These are phyloP conservation scores for Himalopsyche japonica DNA, from an alignment of 2,888 invertebrate genomes.

Conservation along the genomic window DNA sequence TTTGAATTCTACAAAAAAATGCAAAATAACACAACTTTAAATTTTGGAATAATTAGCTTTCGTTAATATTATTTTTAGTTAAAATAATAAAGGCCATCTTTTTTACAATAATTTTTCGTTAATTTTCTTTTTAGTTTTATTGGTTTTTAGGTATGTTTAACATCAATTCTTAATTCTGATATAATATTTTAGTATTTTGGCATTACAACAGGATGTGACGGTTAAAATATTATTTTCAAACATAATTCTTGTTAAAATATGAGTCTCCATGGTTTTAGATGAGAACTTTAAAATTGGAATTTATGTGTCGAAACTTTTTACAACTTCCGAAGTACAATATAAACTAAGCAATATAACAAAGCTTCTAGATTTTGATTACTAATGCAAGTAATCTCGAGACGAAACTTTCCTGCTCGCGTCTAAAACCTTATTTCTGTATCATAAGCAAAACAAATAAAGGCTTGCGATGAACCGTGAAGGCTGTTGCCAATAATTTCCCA, in stretches of 20 bases:
- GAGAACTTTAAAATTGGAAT: not conserved
- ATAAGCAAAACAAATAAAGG: constrained; percentile 31
- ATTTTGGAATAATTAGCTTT: too few relatives aligned
- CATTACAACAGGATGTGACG: too few relatives aligned
- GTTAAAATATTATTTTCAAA: not conserved
- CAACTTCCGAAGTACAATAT: not conserved
- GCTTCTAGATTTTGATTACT: not conserved
- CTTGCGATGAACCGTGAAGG: constrained; percentile 27
- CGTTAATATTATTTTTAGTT: too few relatives aligned
- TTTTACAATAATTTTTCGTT: too few relatives aligned
- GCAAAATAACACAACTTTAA: too few relatives aligned
- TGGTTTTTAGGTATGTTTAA: too few relatives aligned
- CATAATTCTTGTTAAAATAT: not conserved
- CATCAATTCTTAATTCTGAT: too few relatives aligned
- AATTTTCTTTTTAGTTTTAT: too few relatives aligned
- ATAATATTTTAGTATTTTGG: too few relatives aligned
- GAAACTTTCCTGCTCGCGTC: not conserved
- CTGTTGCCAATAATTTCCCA: constrained; percentile 29
- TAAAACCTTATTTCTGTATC: constrained; percentile 13
- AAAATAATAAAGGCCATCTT: too few relatives aligned
- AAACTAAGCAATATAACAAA: not conserved
- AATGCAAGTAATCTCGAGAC: not conserved
- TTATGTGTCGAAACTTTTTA: not conserved
- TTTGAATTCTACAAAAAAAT: too few relatives aligned
- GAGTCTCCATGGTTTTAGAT: not conserved